Base-by-base conservation (phyloP, 2,888 invertebrate genomes). In the Resseliella maxima region DNA sequence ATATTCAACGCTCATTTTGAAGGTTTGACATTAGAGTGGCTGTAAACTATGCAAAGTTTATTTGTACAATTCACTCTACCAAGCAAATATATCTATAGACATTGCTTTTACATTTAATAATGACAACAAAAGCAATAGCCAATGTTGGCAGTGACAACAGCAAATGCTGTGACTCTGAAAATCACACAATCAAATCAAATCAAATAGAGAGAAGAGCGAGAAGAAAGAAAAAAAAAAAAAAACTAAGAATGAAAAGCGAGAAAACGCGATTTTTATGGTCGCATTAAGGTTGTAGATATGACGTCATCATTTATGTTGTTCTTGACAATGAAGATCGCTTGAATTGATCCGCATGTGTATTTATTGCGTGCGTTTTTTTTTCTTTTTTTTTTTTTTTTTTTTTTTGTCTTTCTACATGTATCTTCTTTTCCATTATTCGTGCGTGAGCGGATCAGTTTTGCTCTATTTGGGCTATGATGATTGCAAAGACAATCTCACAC, bases 11-110 rank as follows among this genome's bases (percentile, higher is more conserved):
- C 72, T 72, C 72, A 35, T 72, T 72, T 35, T 72, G 72, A 72
- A 72, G 72, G 72, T 72, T 72, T 72, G 72, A 72, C 72, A 72
- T 72, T 72, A 72, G 72, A 72, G 72, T 72, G 31, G 72, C 72
- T 72, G 72, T 72, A 72, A 72, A 72, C 72, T 72, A 72, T 72
- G 72, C 31, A 35, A 31, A 72, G 31, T 72, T 72, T 72, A 72
- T 72, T 72, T 72, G 72, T 72, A 72, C 72, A 72, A 72, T 72
- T 72, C 72, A 15, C 72, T 72, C 72, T 72, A 72, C 27, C 24
- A 72, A 72, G 72, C 72, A 15, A 59, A 72, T 72, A 72, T 5
- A 72, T 31, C 12, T 31, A 72, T 72, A 72, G 72, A 72, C 31
- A 31, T 31, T 72, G 72, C 72, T 72, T 72, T 72, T 72, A 72